Evolutionary conservation across 2,888 invertebrate genomes (phyloP).

Genomic region (Lithophane semibrunnea): DNA sequence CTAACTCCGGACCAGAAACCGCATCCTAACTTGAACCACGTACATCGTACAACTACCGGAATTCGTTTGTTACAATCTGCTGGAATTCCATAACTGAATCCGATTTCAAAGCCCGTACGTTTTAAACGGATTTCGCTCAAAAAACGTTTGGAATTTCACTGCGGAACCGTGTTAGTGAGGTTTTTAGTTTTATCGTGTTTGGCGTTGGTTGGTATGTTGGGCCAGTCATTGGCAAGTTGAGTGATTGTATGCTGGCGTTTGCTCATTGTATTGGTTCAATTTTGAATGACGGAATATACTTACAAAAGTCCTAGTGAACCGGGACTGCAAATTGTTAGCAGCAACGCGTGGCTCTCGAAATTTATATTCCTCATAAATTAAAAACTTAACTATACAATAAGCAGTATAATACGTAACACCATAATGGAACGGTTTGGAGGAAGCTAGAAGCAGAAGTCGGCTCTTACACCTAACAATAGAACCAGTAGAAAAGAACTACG

Average conservation of each 20-base stretch:
- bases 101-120: slow-evolving; percentile 35
- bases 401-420: background rate
- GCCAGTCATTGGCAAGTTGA: background rate
- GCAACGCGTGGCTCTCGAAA: background rate
- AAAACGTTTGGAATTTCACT: slow-evolving; percentile 38
- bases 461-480: no score
- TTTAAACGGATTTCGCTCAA: slow-evolving; percentile 49
- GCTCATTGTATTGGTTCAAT: background rate
- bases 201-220: no score
- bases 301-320: background rate
- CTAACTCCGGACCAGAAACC: slow-evolving; percentile 33
- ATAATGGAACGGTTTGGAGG: no score
- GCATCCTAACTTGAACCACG: slow-evolving; percentile 28
- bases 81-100: slow-evolving; percentile 62
- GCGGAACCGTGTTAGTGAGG: background rate
- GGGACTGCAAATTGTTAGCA: no score
- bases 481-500: no score
- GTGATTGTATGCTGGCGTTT: background rate
- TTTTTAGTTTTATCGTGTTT: slow-evolving; percentile 25
- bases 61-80: slow-evolving; percentile 59
- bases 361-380: background rate
- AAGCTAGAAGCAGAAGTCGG: no score
- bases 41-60: slow-evolving; percentile 32
- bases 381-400: background rate
- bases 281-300: background rate